Evolutionary conservation across 2,113 vertebrate genomes (phyloP), one percentile per base, ranked within the genome.

Genomic region (Seriola rivoliana): DNA sequence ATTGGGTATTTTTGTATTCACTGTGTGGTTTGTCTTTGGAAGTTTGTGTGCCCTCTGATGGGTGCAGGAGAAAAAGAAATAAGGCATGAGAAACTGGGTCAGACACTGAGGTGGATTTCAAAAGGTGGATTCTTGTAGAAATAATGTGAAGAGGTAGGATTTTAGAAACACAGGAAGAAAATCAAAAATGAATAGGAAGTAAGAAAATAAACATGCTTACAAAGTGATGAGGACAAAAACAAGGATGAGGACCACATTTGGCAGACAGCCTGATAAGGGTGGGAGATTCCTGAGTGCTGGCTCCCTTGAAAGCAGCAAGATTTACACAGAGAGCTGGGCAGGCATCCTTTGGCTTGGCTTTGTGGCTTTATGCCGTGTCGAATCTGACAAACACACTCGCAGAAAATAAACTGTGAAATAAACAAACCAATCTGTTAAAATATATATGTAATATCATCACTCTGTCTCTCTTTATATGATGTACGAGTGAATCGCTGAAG

Each of bases 341-440:
- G 70, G 68, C 50, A 63, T 78, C 57, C n/a, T 73, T 75, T 75
- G 84, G 80, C 63, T 75, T 36, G 57, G 74, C 78, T 73, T 25
- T 0, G 60, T 79, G 82, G 81, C 71, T 73, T 90, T 81, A 6
- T 82, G 68, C 40, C 4, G 1, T 48, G 40, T 57, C 5, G 32
- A 78, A 71, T 63, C 79, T 73, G 29, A 80, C 84, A 90, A 90
- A 88, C 34, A 87, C 10, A 19, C 44, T 13, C 38, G 46, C 60
- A 71, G 65, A 75, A 72, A 81, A 85, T 79, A 82, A 70, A 64
- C 85, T 57, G 63, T 50, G 59, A 87, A 78, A 83, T 87, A 90
- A 91, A 92, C 81, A 81, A 91, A 88, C 63, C 88, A 90, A 83
- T 92, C 88, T 88, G 86, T 55, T 38, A 25, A 81, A 81, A 83